Base-by-base conservation (phyloP, 2,113 vertebrate species). In the Dunckerocampus dactyliophorus region DNA sequence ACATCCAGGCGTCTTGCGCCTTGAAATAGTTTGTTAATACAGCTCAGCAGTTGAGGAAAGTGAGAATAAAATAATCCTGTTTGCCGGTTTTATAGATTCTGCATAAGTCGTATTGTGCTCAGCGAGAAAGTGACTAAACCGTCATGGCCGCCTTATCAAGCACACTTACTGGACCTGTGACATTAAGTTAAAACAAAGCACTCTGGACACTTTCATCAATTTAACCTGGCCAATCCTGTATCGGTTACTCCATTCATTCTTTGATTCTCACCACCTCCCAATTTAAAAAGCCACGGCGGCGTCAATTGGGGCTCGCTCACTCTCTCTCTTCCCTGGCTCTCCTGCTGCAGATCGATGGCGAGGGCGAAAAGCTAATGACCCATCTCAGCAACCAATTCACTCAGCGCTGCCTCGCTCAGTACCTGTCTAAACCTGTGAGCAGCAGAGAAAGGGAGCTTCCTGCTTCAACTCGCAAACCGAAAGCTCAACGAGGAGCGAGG, bases 381-480 rank as follows among this genome's bases (percentile, higher is more conserved):
- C 85, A 79, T 87, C 82, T 86, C 83, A 78, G 81, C 85, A 85
- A 86, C 80, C 87, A 88, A 88, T 88, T 88, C 87, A 87, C 82
- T 87, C 85, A 80, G 82, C 79, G 77, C 77, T 67, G 74, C 87
- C 81, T 77, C 83, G 77, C 80, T 87, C 87, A 80, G 79, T 86
- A 85, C 77, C 83, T 88, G 87, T 87, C 87, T 49, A 75, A 79
- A 79, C 62, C 76, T 52, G 79, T 84, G 84, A 88, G 75, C 34
- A 42, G 62, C 57, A 69, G 67, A 45, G 74, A 69, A 60, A 53
- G 59, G 65, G 64, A 57, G 51, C 55, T 72, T 49, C 51, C 48
- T 63, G 75, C 57, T 16, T 46, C 14, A 53, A 69, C 64, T 61
- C 57, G 51, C 31, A 43, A 61, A 17, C 14, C 28, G 34, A 64